A percentile compares a stretch with the other conserved stretches of the same genome.
Evolutionary conservation across 2,113 vertebrate genomes (phyloP).

Genomic region (Nanorana parkeri): DNA sequence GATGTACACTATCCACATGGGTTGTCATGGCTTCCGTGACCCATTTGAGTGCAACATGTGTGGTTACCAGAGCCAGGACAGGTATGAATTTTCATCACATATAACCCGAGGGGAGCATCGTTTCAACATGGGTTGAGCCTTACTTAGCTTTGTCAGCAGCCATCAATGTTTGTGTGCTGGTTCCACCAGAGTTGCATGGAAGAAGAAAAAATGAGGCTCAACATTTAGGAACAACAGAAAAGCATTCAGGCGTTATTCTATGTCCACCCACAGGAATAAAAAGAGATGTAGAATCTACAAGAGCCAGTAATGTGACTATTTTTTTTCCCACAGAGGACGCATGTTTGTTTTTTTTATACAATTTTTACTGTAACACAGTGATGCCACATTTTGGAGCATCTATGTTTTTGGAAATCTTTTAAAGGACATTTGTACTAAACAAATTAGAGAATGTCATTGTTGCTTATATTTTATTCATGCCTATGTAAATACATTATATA

Average conservation of each 20-base stretch:
- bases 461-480: background rate
- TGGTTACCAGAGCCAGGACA: conserved; percentile 95
- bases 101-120: conserved; percentile 97
- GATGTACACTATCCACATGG: conserved; percentile 99
- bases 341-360: conserved; percentile 28
- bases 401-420: conserved; percentile 22
- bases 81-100: conserved; percentile 98
- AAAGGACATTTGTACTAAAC: conserved; percentile 25
- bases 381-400: conserved; percentile 32
- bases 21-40: conserved; percentile 96
- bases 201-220: conserved; percentile 44
- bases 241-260: conserved; percentile 28
- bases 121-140: conserved; percentile 78
- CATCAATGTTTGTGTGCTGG: conserved; percentile 8
- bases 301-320: conserved; percentile 7
- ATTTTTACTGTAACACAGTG: conserved; percentile 36
- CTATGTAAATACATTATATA: background rate
- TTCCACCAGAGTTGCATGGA: background rate
- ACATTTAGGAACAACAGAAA: conserved; percentile 51
- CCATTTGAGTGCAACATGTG: conserved; percentile 99
- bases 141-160: background rate
- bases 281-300: background rate
- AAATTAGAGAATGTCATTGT: background rate
- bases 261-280: conserved; percentile 39
- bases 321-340: conserved; percentile 55